Evolutionary conservation across 2,797 vertebrate species (phyloP).

Genomic region (Hemitrygon akajei): DNA sequence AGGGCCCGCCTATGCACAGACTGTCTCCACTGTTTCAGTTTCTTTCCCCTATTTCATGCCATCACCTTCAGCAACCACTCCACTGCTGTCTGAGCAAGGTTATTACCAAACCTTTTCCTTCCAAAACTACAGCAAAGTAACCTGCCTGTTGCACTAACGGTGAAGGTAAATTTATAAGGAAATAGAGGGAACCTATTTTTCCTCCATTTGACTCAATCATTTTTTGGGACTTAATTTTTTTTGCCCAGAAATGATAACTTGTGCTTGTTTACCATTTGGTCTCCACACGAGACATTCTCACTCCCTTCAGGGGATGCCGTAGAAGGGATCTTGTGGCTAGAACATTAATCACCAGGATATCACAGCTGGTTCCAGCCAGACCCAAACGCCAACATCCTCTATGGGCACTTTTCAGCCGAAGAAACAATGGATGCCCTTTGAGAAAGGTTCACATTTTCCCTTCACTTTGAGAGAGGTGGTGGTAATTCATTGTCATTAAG

Average conservation of each 20-base stretch:
- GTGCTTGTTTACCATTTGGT: background rate
- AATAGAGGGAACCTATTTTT: background rate
- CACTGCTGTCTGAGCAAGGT: background rate
- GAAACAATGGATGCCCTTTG: background rate
- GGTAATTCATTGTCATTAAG: background rate
- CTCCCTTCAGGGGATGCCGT: too few species aligned
- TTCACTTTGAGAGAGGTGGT: background rate
- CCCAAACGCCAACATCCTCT: too few species aligned
- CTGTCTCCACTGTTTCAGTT: background rate
- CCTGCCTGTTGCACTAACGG: background rate
- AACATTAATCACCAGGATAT: background rate
- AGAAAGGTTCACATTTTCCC: background rate
- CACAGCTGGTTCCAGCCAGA: too few species aligned
- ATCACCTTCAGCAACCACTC: too few species aligned
- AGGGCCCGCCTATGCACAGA: background rate
- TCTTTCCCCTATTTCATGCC: background rate
- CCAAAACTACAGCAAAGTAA: background rate
- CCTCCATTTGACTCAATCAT: background rate
- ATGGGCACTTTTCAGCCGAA: too few species aligned
- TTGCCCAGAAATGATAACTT: background rate
- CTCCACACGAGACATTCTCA: background rate
- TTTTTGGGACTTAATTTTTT: background rate
- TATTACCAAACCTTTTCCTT: background rate
- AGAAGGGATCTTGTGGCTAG: too few species aligned
- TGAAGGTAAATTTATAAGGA: background rate